Conservation (phyloP, 2,797 vertebrate genomes). For the Phaenicophaeus curvirostris region DNA sequence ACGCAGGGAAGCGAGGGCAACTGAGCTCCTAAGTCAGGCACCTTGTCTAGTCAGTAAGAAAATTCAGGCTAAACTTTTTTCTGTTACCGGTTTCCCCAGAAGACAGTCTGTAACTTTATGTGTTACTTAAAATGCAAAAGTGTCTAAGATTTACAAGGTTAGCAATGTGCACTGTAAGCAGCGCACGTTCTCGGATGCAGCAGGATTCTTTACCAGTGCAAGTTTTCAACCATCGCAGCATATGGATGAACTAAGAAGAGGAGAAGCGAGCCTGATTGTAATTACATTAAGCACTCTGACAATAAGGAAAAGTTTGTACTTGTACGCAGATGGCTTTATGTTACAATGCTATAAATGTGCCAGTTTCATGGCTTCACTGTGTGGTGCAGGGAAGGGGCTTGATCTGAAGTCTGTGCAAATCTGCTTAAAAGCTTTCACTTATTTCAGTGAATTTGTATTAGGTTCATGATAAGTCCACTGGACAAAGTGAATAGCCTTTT, state of each 20-base stretch:
- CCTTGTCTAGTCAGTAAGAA: not conserved
- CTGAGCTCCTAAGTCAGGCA: not conserved
- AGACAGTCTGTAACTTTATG: not conserved
- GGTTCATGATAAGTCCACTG: not conserved
- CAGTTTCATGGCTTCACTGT: slow-evolving; percentile 51
- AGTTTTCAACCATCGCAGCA: slow-evolving; percentile 57
- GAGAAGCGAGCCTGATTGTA: slow-evolving; percentile 63
- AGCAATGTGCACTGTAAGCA: slow-evolving; percentile 35
- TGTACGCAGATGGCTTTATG: slow-evolving; percentile 60
- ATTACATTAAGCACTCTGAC: slow-evolving; percentile 69
- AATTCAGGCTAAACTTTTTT: slow-evolving; percentile 6
- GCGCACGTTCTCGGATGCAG: slow-evolving; percentile 56
- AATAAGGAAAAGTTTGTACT: slow-evolving; percentile 65
- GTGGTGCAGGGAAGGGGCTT: not conserved
- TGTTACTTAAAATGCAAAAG: slow-evolving; percentile 33
- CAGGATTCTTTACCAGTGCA: slow-evolving; percentile 57
- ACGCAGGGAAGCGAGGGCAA: not conserved
- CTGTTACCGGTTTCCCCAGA: not conserved
- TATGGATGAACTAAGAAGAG: slow-evolving; percentile 41
- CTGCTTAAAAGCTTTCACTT: not conserved
- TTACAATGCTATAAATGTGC: slow-evolving; percentile 66
- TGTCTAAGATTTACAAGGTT: slow-evolving; percentile 25
- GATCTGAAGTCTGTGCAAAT: slow-evolving; percentile 6
- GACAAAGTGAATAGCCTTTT: not conserved
- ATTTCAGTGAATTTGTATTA: not conserved